Evolutionary conservation across 2,797 vertebrate species (phyloP).

Genomic region (Valencia hispanica): DNA sequence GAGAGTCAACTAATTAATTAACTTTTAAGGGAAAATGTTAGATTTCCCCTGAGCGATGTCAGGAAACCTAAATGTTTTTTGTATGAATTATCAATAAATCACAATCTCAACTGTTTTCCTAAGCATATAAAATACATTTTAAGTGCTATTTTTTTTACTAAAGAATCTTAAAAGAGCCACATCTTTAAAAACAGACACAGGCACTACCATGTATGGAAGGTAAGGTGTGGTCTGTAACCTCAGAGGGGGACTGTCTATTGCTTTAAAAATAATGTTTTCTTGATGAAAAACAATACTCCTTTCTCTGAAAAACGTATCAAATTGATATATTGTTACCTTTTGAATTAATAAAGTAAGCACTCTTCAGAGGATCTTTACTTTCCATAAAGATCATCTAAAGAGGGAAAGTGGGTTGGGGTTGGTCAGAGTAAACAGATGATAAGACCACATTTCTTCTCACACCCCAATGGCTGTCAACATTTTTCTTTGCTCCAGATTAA

Average conservation of each 20-base stretch:
- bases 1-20: background rate
- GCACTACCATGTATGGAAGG: too few relatives aligned
- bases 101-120: too few relatives aligned
- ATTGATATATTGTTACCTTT: background rate
- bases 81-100: too few relatives aligned
- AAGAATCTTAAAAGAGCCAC: too few relatives aligned
- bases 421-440: background rate
- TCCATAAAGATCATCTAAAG: background rate
- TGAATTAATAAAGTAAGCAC: background rate
- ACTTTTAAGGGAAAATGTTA: background rate
- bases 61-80: too few relatives aligned
- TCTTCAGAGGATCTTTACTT: too few relatives aligned
- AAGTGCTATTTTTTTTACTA: too few relatives aligned
- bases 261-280: background rate
- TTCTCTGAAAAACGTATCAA: background rate
- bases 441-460: background rate
- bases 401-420: background rate
- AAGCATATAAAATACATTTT: too few relatives aligned
- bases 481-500: background rate
- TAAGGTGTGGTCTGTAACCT: too few relatives aligned
- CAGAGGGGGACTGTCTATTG: background rate
- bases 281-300: too few relatives aligned
- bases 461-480: background rate
- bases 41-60: too few relatives aligned
- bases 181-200: background rate